phyloP scores from a whole-genome alignment of 2,797 vertebrate species.

The Merluccius polli region DNA sequence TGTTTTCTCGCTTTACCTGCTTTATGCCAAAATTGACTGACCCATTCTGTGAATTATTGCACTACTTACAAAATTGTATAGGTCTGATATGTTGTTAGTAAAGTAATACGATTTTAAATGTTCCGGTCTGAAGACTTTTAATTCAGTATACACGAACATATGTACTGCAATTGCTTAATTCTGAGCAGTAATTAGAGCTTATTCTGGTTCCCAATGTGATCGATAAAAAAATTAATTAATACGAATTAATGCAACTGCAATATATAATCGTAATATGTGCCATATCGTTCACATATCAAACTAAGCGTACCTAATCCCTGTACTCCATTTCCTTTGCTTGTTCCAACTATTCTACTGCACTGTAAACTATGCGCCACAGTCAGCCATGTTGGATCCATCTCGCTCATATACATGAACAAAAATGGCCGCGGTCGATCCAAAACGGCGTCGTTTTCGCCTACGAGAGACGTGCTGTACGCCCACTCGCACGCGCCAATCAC shows the following conservation, averaged over 20 bases:
- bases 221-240: background rate
- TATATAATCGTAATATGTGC: background rate
- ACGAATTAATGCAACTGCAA: background rate
- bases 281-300: slow-evolving; percentile 7
- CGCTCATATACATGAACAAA: background rate
- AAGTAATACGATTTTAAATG: too few species aligned
- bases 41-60: background rate
- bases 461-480: slow-evolving; percentile 51
- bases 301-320: slow-evolving; percentile 40
- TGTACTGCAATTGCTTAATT: too few species aligned
- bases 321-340: slow-evolving; percentile 70
- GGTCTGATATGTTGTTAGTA: too few species aligned
- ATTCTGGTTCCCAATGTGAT: background rate
- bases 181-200: too few species aligned
- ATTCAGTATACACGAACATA: too few species aligned
- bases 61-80: too few species aligned
- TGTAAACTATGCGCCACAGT: slow-evolving; percentile 48
- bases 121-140: too few species aligned
- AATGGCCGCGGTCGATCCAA: slow-evolving; percentile 48
- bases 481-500: slow-evolving; percentile 58
- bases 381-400: slow-evolving; percentile 54
- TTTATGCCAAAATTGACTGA: background rate
- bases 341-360: slow-evolving; percentile 36
- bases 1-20: slow-evolving; percentile 19
- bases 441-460: slow-evolving; percentile 68